Conservation (phyloP, 92 coral and sea anemone genomes). For the Actinostola sp. region DNA sequence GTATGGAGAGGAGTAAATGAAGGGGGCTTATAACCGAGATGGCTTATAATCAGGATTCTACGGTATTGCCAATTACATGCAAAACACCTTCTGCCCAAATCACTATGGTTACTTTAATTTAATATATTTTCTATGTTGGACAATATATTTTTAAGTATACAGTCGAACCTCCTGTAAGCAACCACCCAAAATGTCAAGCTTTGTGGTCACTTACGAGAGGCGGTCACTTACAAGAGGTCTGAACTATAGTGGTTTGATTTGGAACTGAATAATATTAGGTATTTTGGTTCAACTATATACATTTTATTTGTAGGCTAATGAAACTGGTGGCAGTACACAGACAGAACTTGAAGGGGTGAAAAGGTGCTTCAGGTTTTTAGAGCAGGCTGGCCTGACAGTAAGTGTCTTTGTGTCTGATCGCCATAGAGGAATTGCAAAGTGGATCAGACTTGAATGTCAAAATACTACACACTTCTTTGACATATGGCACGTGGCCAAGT, state of each 20-base stretch:
- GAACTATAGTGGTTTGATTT: neutral
- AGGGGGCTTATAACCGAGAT: too few species aligned
- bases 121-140: too few species aligned
- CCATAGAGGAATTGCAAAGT: conserved; percentile 53
- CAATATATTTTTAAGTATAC: too few species aligned
- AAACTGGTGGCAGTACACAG: conserved; percentile 62
- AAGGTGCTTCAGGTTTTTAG: conserved; percentile 36
- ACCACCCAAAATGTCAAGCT: too few species aligned
- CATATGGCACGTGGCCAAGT: conserved; percentile 70
- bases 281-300: neutral
- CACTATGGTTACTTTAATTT: too few species aligned
- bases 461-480: conserved; percentile 56
- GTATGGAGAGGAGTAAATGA: too few species aligned
- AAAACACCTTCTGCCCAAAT: too few species aligned
- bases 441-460: conserved; percentile 46
- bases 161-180: too few species aligned
- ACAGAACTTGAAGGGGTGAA: conserved; percentile 74
- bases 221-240: too few species aligned
- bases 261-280: neutral
- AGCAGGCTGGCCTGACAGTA: conserved; percentile 30
- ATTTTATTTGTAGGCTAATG: conserved; percentile 52
- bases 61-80: too few species aligned
- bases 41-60: too few species aligned
- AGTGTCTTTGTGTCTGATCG: conserved; percentile 59
- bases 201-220: too few species aligned